Conservation (phyloP, 1,140 invertebrate genomes). For the Uloborus diversus region DNA sequence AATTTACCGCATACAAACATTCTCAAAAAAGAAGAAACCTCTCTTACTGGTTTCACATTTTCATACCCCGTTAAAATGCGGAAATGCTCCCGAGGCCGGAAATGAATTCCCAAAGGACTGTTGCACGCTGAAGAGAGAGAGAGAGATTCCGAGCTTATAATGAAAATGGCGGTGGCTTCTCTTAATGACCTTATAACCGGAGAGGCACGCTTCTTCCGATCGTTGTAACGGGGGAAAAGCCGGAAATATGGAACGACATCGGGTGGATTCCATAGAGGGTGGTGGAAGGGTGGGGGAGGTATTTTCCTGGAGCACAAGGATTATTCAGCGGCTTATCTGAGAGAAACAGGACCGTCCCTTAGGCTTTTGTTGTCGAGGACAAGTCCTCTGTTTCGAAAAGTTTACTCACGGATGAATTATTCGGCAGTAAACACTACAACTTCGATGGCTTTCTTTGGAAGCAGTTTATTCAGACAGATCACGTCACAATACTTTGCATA, state of each 20-base stretch:
- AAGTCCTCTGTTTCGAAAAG: no score
- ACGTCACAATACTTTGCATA: no score
- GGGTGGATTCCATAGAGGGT: not conserved
- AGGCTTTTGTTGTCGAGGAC: no score
- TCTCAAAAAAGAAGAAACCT: not conserved
- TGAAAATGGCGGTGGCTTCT: constrained; percentile 6
- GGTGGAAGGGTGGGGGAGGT: not conserved
- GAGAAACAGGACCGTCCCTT: not conserved
- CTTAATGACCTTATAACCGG: constrained; percentile 4
- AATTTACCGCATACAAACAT: no score
- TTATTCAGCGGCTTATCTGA: constrained; percentile 21
- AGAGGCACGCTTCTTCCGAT: not conserved
- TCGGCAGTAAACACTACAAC: no score
- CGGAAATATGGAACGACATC: constrained; percentile 4
- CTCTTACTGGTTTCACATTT: not conserved
- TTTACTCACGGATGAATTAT: no score
- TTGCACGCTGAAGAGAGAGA: no score
- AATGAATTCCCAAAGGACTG: constrained; percentile 17
- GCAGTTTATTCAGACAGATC: no score
- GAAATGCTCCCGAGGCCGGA: constrained; percentile 19
- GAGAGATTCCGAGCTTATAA: no score
- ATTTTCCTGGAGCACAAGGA: not conserved
- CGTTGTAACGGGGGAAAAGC: not conserved
- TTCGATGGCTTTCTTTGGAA: no score
- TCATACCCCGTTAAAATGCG: not conserved